phyloP scores from a whole-genome alignment of 2,888 invertebrate species.

The Clistopyga incitator region DNA sequence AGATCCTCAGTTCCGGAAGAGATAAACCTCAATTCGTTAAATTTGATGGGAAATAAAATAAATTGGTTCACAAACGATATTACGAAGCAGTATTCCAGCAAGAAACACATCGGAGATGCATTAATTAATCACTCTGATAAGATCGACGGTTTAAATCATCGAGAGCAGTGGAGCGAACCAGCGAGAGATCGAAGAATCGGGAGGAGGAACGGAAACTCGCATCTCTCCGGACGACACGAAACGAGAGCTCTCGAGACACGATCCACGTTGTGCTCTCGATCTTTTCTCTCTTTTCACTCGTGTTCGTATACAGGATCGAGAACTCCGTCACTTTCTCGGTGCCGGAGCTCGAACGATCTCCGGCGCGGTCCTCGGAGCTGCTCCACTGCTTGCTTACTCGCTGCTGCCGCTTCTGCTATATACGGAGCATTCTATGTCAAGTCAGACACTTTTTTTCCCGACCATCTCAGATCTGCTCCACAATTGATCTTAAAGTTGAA shows the following conservation, averaged over 20 bases:
- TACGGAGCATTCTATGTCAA: neutral
- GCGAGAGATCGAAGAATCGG: conserved; percentile 45
- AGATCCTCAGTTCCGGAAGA: neutral
- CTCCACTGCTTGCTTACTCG: neutral
- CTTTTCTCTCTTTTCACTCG: conserved; percentile 58
- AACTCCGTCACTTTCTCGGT: conserved; percentile 67
- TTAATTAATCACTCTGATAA: conserved; percentile 8
- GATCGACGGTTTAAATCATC: neutral
- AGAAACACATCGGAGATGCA: neutral
- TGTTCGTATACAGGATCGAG: conserved; percentile 57
- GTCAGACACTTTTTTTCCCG: too few species aligned
- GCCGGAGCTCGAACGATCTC: conserved; percentile 44
- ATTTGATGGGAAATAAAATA: neutral
- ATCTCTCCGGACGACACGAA: conserved; percentile 38
- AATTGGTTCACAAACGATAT: neutral
- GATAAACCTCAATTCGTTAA: neutral
- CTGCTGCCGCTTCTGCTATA: conserved; percentile 15
- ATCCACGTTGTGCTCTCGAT: conserved; percentile 56
- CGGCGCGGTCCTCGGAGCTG: conserved; percentile 33
- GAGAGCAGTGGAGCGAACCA: neutral
- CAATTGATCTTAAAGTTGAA: too few species aligned
- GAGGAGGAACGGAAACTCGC: conserved; percentile 32
- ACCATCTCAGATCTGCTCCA: too few species aligned
- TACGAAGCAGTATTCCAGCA: neutral
- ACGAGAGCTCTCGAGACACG: conserved; percentile 55